Percentiles rank a stretch among this genome's conserved stretches.
These are phyloP conservation scores for Blastomussa wellsi DNA, from an alignment of 92 coral and sea anemone species.

Conservation along the genomic window DNA sequence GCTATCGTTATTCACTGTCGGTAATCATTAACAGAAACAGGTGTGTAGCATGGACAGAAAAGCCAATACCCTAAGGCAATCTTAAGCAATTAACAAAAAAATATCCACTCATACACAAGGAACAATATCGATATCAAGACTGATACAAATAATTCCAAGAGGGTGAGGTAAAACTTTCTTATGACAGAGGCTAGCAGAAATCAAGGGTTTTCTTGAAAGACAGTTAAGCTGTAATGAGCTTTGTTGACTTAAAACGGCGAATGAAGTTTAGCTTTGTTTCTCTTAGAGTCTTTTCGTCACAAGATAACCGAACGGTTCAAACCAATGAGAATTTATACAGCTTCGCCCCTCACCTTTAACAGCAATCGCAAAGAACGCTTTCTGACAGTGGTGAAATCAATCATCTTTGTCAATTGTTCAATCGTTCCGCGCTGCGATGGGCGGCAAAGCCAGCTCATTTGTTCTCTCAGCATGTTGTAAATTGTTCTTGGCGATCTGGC, in stretches of 20 bases:
- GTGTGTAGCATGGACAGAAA: neutral
- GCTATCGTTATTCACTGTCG: neutral
- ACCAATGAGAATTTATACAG: neutral
- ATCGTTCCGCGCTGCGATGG: constrained; percentile 24
- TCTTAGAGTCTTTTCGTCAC: neutral
- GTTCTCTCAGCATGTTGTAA: constrained; percentile 34
- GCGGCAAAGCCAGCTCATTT: constrained; percentile 14
- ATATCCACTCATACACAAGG: neutral
- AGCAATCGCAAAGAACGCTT: neutral
- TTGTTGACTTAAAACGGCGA: neutral
- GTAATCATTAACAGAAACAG: neutral
- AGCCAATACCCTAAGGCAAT: constrained; percentile 6
- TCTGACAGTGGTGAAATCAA: neutral
- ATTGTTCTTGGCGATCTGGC: constrained; percentile 15
- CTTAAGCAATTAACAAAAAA: neutral
- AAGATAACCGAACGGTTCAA: neutral
- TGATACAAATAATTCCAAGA: neutral
- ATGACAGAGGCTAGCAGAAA: neutral
- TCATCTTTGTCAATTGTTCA: constrained; percentile 18
- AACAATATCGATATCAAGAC: neutral
- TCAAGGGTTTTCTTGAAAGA: neutral
- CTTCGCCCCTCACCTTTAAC: neutral
- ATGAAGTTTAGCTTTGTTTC: neutral
- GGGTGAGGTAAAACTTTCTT: neutral
- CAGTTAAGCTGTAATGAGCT: neutral